Evolutionary conservation across 2,888 invertebrate genomes (phyloP), one percentile per base, ranked within the genome.

Genomic region (Nematopogon swammerdamellus): DNA sequence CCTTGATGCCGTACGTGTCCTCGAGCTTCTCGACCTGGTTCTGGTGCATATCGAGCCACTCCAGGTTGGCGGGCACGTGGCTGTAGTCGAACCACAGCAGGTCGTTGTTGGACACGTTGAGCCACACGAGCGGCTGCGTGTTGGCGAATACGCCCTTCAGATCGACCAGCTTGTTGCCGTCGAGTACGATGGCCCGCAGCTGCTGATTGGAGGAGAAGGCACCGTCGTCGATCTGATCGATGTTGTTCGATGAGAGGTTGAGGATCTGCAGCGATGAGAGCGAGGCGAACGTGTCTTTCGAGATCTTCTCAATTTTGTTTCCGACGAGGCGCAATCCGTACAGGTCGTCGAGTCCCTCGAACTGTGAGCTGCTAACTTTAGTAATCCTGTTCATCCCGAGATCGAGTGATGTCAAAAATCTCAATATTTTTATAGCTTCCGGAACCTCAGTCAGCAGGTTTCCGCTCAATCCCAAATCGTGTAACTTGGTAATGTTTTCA

Each of bases 341-440:
- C 44, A 95, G 80, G 59, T 88, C 85, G 60, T 85, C 84, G 56
- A 93, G 72, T 4, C 90, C 89, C 62, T 84, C 82, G 60, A 93
- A 90, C 48, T 89, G 86, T 52, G 85, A 81, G 62, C 87, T 87
- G 51, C 82, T 83, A 50, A 95, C 82, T 56, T 81, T 80, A 55
- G 85, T 83, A 62, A 95, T 87, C 62, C 83, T 82, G 72, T 94
- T 95, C 73, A 91, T 89, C 46, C 91, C 91, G 58, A 94, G 80
- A 72, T 92, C 91, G 52, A 94, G 76, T 20, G 88, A 87, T 63
- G 87, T 88, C 59, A 94, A 73, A 60, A 86, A 85, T 57, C 82
- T 74, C 54, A 92, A 75, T 57, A 84, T 85, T 58, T 85, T 85
- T 54, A 90, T 82, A 44, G 90, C 89, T 60, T 81, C 82, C 52